phyloP scores from a whole-genome alignment of 2,113 vertebrate species.

The Leiothrix lutea region DNA sequence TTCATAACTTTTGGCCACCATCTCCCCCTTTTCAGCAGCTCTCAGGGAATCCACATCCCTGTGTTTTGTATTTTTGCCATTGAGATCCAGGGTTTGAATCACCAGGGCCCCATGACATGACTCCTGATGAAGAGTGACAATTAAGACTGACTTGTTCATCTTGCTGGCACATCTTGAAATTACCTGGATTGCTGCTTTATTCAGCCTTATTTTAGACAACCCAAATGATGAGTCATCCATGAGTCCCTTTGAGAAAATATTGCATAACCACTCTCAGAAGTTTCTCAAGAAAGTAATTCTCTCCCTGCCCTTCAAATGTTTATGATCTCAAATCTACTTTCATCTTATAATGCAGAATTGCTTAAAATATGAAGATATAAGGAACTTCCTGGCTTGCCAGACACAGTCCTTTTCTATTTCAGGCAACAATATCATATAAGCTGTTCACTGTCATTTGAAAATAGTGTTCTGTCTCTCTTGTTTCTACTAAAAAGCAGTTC shows the following conservation, averaged over 20 bases:
- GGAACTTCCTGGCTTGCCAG: not conserved
- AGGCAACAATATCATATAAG: not conserved
- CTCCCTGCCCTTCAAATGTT: not conserved
- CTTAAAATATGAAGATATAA: slow-evolving; percentile 14
- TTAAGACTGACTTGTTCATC: not conserved
- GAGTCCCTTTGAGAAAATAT: slow-evolving; percentile 1
- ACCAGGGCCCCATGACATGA: not conserved
- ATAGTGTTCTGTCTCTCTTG: not conserved
- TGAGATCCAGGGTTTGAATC: not conserved
- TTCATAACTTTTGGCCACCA: not conserved
- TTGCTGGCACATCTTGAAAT: not conserved
- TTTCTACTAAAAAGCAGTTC: slow-evolving; percentile 4
- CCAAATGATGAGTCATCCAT: not conserved
- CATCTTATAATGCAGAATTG: not conserved
- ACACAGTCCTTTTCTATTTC: not conserved
- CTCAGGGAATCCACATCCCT: not conserved
- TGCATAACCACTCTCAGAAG: not conserved
- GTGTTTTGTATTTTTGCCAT: not conserved
- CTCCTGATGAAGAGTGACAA: not conserved
- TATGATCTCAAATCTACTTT: not conserved
- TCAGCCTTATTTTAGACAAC: slow-evolving; percentile 7
- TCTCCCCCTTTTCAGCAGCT: not conserved
- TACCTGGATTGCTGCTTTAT: not conserved
- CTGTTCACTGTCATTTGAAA: not conserved
- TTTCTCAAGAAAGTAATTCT: not conserved